A percentile compares a stretch with the other conserved stretches of the same genome.
Conservation (phyloP, 2,888 invertebrate genomes). For the Pyrochroa serraticornis region DNA sequence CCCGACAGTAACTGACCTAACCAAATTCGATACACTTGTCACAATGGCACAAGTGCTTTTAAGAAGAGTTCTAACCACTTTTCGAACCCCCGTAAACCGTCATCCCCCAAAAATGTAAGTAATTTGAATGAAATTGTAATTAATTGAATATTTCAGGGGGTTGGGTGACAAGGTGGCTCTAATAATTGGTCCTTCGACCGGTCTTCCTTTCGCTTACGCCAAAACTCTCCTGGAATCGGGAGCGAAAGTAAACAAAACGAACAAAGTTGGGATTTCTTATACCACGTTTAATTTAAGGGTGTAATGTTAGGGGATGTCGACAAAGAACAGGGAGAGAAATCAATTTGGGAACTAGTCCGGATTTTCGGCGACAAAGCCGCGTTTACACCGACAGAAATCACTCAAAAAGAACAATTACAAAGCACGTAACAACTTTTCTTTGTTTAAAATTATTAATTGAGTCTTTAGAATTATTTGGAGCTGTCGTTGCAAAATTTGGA, state of each 20-base stretch:
- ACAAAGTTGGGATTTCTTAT: not conserved
- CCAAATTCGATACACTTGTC: too few species aligned
- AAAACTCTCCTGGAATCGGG: conserved; percentile 71
- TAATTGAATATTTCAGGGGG: conserved; percentile 1
- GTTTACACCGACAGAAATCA: conserved; percentile 63
- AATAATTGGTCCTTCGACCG: conserved; percentile 72
- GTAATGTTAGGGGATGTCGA: conserved; percentile 55
- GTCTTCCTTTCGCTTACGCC: conserved; percentile 70
- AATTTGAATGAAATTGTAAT: too few species aligned
- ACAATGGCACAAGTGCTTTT: too few species aligned
- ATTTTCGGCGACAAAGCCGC: conserved; percentile 58
- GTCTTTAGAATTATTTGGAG: conserved; percentile 45
- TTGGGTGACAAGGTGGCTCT: conserved; percentile 71
- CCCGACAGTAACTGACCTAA: too few species aligned
- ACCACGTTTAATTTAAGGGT: conserved; percentile 7
- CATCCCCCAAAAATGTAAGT: too few species aligned
- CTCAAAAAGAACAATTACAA: conserved; percentile 51
- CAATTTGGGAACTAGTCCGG: conserved; percentile 56
- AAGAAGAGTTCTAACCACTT: too few species aligned
- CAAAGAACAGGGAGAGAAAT: conserved; percentile 54
- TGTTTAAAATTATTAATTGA: too few species aligned
- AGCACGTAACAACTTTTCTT: conserved; percentile 30
- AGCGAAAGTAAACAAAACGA: conserved; percentile 62
- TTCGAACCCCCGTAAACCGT: too few species aligned
- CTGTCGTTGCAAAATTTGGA: conserved; percentile 46